Evolutionary conservation across 2,113 vertebrate genomes (phyloP).

Genomic region (Pavo muticus): DNA sequence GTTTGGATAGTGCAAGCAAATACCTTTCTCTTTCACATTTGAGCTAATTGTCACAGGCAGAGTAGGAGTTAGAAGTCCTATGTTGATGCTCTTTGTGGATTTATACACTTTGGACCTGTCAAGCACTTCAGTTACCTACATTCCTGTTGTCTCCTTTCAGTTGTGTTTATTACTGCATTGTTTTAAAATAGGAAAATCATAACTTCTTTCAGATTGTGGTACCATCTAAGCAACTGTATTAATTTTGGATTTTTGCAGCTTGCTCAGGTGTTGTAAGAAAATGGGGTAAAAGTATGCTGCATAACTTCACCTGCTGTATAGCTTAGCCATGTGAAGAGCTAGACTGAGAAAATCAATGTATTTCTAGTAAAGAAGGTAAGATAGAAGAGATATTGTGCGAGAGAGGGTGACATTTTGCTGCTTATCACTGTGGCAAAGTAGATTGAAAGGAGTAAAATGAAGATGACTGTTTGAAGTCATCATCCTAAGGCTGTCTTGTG

Average conservation of each 20-base stretch:
- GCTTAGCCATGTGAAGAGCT: not conserved
- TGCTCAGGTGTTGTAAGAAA: not conserved
- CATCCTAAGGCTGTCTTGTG: not conserved
- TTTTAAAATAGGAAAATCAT: conserved; percentile 21
- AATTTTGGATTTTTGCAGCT: conserved; percentile 1
- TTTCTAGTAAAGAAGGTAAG: not conserved
- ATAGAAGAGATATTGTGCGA: not conserved
- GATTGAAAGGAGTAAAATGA: not conserved
- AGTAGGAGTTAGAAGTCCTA: not conserved
- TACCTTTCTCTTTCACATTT: not conserved
- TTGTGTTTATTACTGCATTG: not conserved
- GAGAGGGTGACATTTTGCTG: not conserved
- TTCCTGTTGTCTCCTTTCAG: conserved; percentile 31
- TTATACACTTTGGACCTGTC: not conserved
- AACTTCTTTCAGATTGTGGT: not conserved
- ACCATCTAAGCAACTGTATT: not conserved
- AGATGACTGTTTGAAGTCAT: conserved; percentile 19
- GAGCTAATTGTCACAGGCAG: not conserved
- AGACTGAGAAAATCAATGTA: not conserved
- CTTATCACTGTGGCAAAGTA: not conserved
- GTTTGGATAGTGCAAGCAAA: not conserved
- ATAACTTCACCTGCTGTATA: not conserved
- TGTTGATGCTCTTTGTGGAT: not conserved
- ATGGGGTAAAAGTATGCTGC: not conserved
- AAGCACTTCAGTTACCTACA: not conserved